Evolutionary conservation across 2,888 invertebrate species (phyloP).

Genomic region (Micropterix aruncella): DNA sequence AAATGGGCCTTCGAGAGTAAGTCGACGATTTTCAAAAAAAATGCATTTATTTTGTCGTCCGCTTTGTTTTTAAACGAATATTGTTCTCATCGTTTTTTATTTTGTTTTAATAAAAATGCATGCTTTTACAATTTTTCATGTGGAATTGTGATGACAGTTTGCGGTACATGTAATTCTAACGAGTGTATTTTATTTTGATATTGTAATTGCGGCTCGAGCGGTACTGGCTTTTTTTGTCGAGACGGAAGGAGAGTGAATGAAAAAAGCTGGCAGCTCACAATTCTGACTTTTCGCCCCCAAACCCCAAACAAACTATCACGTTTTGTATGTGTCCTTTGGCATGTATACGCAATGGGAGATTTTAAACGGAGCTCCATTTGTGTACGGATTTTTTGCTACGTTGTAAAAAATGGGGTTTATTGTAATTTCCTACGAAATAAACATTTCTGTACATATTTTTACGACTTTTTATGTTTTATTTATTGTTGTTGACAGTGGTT

Average conservation of each 20-base stretch:
- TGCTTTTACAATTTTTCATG: not conserved
- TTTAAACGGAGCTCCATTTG: slow-evolving; percentile 22
- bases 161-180: not conserved
- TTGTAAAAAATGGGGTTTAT: slow-evolving; percentile 25
- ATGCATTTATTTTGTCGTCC: too few relatives aligned
- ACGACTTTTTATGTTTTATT: slow-evolving; percentile 14
- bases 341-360: slow-evolving; percentile 25
- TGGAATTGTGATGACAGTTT: not conserved
- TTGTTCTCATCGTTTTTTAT: too few relatives aligned
- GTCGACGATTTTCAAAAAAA: too few relatives aligned
- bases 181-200: not conserved
- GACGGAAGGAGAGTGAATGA: not conserved
- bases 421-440: slow-evolving; percentile 34
- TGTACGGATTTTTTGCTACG: slow-evolving; percentile 21
- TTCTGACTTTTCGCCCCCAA: slow-evolving; percentile 12
- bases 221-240: not conserved
- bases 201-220: not conserved
- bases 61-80: too few relatives aligned
- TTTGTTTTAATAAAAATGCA: not conserved
- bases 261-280: not conserved
- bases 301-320: slow-evolving; percentile 12
- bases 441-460: slow-evolving; percentile 40
- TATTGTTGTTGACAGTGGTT: too few relatives aligned
- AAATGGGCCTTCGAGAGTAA: too few relatives aligned
- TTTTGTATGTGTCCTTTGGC: slow-evolving; percentile 19